These are phyloP conservation scores for Pipistrellus kuhlii DNA, from an alignment of 2,797 vertebrate genomes.

Conservation along the genomic window DNA sequence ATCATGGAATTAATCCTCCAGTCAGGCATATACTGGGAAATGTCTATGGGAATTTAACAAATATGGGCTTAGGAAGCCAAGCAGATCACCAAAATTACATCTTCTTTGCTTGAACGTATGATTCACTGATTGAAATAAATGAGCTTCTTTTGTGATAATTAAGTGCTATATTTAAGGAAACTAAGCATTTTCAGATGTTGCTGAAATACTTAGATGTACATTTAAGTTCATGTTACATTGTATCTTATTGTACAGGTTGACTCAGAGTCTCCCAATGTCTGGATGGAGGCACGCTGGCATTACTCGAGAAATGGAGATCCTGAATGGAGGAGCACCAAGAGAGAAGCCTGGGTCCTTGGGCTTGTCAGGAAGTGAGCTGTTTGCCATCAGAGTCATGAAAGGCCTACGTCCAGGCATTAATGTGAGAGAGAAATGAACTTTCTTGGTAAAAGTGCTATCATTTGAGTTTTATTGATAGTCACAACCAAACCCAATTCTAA, in stretches of 20 bases:
- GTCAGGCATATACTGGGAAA: neutral
- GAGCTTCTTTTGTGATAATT: slow-evolving; percentile 30
- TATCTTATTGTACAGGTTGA: neutral
- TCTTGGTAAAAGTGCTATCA: neutral
- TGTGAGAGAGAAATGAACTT: neutral
- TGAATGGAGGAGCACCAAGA: neutral
- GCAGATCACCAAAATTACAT: neutral
- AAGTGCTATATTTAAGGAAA: slow-evolving; percentile 16
- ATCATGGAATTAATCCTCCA: neutral
- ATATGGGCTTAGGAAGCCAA: neutral
- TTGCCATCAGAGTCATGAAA: neutral
- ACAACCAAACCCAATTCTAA: slow-evolving; percentile 26
- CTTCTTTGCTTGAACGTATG: neutral
- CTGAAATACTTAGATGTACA: slow-evolving; percentile 26
- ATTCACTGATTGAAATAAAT: slow-evolving; percentile 42
- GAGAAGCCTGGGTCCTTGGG: neutral
- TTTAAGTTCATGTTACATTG: neutral
- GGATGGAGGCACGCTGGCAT: neutral
- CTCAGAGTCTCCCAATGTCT: neutral
- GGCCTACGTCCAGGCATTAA: neutral
- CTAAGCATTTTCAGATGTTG: neutral
- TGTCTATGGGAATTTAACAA: neutral
- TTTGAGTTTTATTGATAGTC: neutral
- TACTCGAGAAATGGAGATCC: neutral
- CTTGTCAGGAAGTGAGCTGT: neutral